Evolutionary conservation across 2,113 vertebrate genomes (phyloP).

Genomic region (Phalacrocorax aristotelis): DNA sequence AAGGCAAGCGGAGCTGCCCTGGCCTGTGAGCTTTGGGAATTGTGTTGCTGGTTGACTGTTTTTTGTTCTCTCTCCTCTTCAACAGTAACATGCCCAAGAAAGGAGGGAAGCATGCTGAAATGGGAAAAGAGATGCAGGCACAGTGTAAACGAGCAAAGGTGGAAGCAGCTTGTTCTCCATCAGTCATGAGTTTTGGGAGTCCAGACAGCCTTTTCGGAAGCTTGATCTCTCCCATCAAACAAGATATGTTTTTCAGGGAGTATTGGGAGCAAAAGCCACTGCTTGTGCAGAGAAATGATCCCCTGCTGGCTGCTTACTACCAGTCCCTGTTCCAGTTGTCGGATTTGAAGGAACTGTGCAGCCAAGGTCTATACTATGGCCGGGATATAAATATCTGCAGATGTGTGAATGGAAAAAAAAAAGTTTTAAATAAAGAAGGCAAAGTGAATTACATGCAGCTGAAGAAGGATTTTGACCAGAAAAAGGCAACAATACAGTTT

Average conservation of each 20-base stretch:
- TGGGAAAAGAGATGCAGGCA: background rate
- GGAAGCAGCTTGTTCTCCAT: background rate
- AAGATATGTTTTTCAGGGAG: slow-evolving; percentile 82
- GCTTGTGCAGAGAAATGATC: slow-evolving; percentile 79
- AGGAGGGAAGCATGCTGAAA: slow-evolving; percentile 20
- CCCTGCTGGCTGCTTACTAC: slow-evolving; percentile 72
- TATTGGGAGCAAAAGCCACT: slow-evolving; percentile 91
- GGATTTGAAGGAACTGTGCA: slow-evolving; percentile 79
- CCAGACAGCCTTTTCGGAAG: slow-evolving; percentile 82
- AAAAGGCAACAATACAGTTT: slow-evolving; percentile 89
- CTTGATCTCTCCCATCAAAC: slow-evolving; percentile 82
- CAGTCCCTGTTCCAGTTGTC: slow-evolving; percentile 83
- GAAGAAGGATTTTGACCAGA: slow-evolving; percentile 81
- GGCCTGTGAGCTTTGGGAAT: background rate
- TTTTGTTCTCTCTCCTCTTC: background rate
- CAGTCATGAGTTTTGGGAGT: slow-evolving; percentile 72
- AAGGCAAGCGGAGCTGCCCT: background rate
- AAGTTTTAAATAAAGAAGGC: slow-evolving; percentile 84
- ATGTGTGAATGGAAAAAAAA: slow-evolving; percentile 82
- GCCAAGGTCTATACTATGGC: slow-evolving; percentile 74
- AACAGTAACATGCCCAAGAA: slow-evolving; percentile 80
- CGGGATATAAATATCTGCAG: slow-evolving; percentile 85
- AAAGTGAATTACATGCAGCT: slow-evolving; percentile 79
- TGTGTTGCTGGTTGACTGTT: background rate
- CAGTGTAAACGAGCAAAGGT: slow-evolving; percentile 68